phyloP scores from a whole-genome alignment of 2,113 vertebrate species.

The Saimiri boliviensis region DNA sequence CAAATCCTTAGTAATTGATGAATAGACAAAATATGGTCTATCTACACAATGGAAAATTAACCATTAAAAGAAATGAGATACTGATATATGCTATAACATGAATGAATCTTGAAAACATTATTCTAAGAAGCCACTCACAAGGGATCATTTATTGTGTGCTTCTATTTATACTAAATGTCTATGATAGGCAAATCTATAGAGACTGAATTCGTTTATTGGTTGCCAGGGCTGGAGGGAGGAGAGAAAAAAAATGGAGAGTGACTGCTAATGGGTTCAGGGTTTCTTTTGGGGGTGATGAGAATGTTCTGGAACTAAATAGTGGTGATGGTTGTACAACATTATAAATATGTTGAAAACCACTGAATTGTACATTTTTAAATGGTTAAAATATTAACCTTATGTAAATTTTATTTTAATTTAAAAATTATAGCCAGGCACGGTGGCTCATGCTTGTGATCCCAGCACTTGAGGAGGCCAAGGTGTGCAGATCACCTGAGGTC shows the following conservation, averaged over 20 bases:
- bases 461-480: too few relatives aligned
- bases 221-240: neutral
- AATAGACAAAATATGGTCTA: neutral
- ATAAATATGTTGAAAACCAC: neutral
- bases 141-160: neutral
- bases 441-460: too few relatives aligned
- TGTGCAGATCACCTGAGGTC: too few relatives aligned
- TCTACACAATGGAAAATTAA: neutral
- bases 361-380: neutral
- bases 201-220: neutral
- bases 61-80: neutral
- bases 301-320: neutral
- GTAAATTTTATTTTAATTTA: neutral
- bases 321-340: neutral
- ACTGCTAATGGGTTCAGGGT: neutral
- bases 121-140: neutral
- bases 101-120: neutral
- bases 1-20: neutral
- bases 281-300: neutral
- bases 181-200: neutral
- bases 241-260: neutral
- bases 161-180: neutral
- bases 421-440: neutral
- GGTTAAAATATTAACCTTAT: neutral
- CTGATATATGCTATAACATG: neutral